A percentile compares a stretch with the other conserved stretches of the same genome.
phyloP scores from a whole-genome alignment of 2,113 vertebrate genomes.

The Chaetura pelagica region DNA sequence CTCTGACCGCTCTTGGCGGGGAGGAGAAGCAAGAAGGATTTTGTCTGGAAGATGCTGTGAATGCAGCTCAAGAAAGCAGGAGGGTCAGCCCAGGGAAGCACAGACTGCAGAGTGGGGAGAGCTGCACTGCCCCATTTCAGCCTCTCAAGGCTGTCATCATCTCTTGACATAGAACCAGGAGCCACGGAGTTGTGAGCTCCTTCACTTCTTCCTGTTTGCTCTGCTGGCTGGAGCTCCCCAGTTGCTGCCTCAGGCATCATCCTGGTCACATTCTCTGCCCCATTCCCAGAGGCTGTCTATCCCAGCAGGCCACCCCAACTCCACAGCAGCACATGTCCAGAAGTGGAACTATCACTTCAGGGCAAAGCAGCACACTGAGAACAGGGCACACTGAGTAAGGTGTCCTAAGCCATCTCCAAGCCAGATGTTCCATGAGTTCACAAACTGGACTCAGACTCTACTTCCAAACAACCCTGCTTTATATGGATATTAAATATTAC shows the following conservation, averaged over 20 bases:
- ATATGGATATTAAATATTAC: background rate
- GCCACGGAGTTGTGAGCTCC: background rate
- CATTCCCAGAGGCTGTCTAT: background rate
- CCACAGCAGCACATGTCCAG: background rate
- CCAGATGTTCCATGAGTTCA: background rate
- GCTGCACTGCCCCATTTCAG: background rate
- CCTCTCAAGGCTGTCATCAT: background rate
- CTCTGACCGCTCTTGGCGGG: background rate
- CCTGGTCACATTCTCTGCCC: background rate
- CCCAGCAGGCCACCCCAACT: background rate
- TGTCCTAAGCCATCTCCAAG: background rate
- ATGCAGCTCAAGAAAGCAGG: accelerated
- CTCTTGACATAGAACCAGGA: background rate
- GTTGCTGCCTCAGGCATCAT: background rate
- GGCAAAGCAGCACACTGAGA: background rate
- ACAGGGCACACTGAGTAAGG: background rate
- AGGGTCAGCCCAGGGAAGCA: background rate
- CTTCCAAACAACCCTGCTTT: background rate
- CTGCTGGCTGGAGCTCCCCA: background rate
- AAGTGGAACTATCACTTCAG: background rate
- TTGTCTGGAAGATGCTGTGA: background rate
- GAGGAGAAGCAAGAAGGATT: background rate
- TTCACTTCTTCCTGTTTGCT: background rate
- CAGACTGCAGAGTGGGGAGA: background rate
- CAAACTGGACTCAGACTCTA: background rate